Conservation (phyloP, 1,140 invertebrate genomes). For the Caligus rogercresseyi region DNA sequence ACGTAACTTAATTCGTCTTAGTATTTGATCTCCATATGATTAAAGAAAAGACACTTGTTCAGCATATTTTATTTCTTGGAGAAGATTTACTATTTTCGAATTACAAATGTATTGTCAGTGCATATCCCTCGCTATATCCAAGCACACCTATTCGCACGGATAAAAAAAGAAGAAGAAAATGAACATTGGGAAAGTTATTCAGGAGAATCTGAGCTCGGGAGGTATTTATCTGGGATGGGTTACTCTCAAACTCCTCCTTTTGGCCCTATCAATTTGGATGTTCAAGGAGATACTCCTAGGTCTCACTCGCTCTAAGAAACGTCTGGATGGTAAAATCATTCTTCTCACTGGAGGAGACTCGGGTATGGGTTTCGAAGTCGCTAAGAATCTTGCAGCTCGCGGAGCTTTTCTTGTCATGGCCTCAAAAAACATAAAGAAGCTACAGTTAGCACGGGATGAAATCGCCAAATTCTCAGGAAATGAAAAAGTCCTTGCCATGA, state of each 20-base stretch:
- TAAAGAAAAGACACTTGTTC: no score
- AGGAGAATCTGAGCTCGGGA: no score
- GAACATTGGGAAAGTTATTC: no score
- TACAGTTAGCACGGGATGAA: neutral
- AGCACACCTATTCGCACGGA: no score
- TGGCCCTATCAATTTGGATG: neutral
- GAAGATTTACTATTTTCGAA: no score
- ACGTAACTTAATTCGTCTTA: no score
- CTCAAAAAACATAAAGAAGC: neutral
- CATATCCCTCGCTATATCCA: no score
- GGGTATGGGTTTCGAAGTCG: neutral
- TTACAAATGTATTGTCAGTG: no score
- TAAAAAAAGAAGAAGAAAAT: no score
- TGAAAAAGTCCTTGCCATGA: neutral
- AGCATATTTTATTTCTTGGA: no score
- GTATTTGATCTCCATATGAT: no score
- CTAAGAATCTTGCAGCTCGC: neutral
- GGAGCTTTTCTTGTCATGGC: slow-evolving; percentile 3
- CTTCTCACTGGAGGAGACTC: neutral
- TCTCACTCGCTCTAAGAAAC: neutral
- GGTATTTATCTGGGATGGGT: no score
- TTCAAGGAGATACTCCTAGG: neutral
- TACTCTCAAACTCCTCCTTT: neutral
- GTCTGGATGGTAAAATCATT: slow-evolving; percentile 6
- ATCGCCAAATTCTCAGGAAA: neutral